Evolutionary conservation across 2,113 vertebrate genomes (phyloP), one percentile per base, ranked within the genome.

Genomic region (Tretioscincus oriximinensis): DNA sequence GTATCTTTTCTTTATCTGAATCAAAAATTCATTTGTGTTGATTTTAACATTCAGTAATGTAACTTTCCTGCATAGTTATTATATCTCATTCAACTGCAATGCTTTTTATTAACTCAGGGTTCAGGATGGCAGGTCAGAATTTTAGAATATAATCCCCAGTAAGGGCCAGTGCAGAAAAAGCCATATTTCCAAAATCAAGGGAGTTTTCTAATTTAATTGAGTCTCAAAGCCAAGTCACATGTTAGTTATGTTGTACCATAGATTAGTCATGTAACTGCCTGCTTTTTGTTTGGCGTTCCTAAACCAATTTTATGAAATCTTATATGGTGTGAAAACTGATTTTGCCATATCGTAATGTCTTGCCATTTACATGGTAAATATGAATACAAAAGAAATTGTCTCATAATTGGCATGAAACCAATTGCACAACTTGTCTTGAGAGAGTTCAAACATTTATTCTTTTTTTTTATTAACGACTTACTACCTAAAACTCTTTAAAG

Each of bases 31-130:
- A 5, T 69, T 72, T 26, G 24, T 72, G 24, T 5, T n/a, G 65
- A 16, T 18, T 61, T 20, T 86, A 76, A 8, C 47, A 82, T 24
- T 35, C 31, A 63, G 61, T 26, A 63, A 63, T 24, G 66, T 61
- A 88, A 86, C 82, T 11, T 58, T 16, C 18, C 54, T 58, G 18
- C 14, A 58, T 10, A 78, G 47, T 69, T 5, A 58, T 58, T 58
- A 51, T 51, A 7, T 9, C 9, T 18, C 5, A 58, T 58, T 58
- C 18, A 58, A 18, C 54, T 58, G 14, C 54, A 58, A 5, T 16
- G 14, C 54, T 58, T 58, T 2, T 58, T 58, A 58, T 58, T 58
- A 16, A 58, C 54, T 58, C 51, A 54, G 51, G 51, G 51, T 54
- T 54, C 10, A 10, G 54, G 54, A 18, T 16, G 35, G 35, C 2